A percentile compares a stretch with the other conserved stretches of the same genome.
These are phyloP conservation scores for Choristoneura rosaceana DNA, from an alignment of 2,888 invertebrate genomes.

Conservation along the genomic window DNA sequence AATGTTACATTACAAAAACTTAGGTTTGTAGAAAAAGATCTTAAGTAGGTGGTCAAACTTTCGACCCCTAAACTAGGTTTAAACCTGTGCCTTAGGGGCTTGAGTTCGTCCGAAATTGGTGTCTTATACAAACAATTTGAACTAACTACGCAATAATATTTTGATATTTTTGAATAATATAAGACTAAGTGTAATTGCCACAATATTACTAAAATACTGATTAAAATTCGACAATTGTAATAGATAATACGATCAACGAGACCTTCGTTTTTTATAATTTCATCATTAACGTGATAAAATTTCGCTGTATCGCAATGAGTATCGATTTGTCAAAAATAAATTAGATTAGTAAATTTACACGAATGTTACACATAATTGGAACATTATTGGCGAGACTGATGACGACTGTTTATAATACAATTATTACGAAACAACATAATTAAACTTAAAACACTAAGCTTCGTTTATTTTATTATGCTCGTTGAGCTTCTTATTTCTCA, in stretches of 20 bases:
- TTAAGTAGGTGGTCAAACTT: no score
- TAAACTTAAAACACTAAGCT: neutral
- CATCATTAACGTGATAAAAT: constrained; percentile 23
- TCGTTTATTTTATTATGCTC: neutral
- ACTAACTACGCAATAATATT: no score
- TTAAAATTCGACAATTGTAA: neutral
- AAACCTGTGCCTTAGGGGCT: no score
- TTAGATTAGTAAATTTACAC: constrained; percentile 7
- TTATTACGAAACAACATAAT: neutral
- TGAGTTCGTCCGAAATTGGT: no score
- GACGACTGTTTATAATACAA: neutral
- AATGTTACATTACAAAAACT: no score
- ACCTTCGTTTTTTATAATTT: constrained; percentile 17
- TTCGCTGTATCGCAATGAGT: constrained; percentile 13
- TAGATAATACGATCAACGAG: neutral
- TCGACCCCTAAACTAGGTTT: no score
- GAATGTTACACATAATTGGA: neutral
- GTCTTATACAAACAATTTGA: no score
- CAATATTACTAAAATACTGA: neutral
- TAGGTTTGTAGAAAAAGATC: no score
- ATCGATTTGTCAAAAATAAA: constrained; percentile 16
- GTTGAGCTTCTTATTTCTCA: neutral
- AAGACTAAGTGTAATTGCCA: neutral
- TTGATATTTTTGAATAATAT: neutral
- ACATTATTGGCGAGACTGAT: constrained; percentile 5